A percentile compares a stretch with the other conserved stretches of the same genome.
These are phyloP conservation scores for Wiebesia pumilae DNA, from an alignment of 1,140 invertebrate species.

Conservation along the genomic window DNA sequence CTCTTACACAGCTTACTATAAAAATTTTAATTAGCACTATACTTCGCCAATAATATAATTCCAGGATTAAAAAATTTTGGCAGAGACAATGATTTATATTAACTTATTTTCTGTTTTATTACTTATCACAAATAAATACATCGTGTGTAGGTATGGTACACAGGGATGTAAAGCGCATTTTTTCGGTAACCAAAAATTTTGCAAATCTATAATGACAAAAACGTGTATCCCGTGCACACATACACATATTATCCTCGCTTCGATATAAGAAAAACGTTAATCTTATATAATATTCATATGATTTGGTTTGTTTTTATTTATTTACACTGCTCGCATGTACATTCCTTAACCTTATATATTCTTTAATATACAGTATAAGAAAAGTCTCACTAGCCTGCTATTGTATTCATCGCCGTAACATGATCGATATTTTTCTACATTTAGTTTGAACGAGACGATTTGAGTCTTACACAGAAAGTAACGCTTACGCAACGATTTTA, in stretches of 20 bases:
- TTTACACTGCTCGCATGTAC: slow-evolving; percentile 37
- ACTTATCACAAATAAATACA: slow-evolving; percentile 16
- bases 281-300: slow-evolving; percentile 30
- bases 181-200: slow-evolving; percentile 10
- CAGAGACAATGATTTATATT: not conserved
- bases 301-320: slow-evolving; percentile 27
- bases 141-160: not conserved
- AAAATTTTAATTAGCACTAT: not conserved
- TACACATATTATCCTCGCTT: not conserved
- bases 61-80: not conserved
- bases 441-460: not conserved
- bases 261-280: slow-evolving; percentile 15
- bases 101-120: not conserved
- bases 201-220: not conserved
- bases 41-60: not conserved
- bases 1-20: not conserved
- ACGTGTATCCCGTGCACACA: not conserved
- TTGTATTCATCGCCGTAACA: slow-evolving; percentile 1
- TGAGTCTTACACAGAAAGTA: slow-evolving; percentile 1
- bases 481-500: slow-evolving; percentile 5
- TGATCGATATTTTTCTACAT: slow-evolving; percentile 13
- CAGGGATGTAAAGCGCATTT: slow-evolving; percentile 12
- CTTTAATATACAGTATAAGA: slow-evolving; percentile 21
- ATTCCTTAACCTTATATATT: slow-evolving; percentile 30
- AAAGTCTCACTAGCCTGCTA: slow-evolving; percentile 34